Evolutionary conservation across 2,113 vertebrate species (phyloP).

Genomic region (Pollachius pollachius): DNA sequence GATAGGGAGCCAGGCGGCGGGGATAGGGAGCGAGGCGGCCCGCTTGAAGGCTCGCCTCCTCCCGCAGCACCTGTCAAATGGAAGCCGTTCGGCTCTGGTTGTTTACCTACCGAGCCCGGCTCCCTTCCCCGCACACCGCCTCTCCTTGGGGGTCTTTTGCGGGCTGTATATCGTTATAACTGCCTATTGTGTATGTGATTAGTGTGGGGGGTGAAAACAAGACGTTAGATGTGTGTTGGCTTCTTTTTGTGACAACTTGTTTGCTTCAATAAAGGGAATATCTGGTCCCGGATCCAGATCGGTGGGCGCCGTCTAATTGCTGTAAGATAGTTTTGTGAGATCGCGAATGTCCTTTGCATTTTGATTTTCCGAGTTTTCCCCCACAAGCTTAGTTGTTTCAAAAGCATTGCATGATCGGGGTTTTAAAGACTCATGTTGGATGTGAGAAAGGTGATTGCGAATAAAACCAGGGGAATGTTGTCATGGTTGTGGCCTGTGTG

Average conservation of each 20-base stretch:
- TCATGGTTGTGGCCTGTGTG: too few species aligned
- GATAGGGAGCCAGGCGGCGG: too few species aligned
- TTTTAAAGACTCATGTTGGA: too few species aligned
- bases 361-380: too few species aligned
- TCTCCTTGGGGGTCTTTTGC: not conserved
- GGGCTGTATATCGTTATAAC: not conserved
- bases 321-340: constrained; percentile 30
- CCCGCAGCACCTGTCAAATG: constrained; percentile 67
- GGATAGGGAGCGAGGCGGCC: too few species aligned
- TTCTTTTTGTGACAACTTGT: too few species aligned
- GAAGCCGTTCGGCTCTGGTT: constrained; percentile 65
- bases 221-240: not conserved
- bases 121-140: constrained; percentile 25
- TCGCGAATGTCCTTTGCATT: too few species aligned
- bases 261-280: too few species aligned
- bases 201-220: not conserved
- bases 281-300: not conserved
- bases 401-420: too few species aligned
- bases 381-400: too few species aligned
- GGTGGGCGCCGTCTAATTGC: constrained; percentile 57
- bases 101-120: constrained; percentile 63
- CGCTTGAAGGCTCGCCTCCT: constrained; percentile 6
- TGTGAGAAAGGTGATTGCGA: too few species aligned
- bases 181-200: not conserved
- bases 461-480: too few species aligned